Evolutionary conservation across 2,113 vertebrate genomes (phyloP).

Genomic region (Eclectus roratus): DNA sequence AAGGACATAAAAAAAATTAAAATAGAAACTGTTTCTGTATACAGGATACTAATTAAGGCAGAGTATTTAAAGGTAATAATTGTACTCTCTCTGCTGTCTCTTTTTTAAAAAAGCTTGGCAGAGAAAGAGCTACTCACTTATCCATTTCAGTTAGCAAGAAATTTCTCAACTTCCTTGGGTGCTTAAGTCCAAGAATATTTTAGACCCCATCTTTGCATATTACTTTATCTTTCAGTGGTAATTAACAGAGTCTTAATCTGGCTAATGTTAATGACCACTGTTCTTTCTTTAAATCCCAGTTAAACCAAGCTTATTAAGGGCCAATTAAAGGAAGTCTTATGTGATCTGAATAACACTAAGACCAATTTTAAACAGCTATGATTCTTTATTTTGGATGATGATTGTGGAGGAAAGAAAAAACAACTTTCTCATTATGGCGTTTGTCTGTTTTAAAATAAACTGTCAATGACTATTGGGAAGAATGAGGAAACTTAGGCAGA

Average conservation of each 20-base stretch:
- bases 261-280: conserved; percentile 84
- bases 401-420: background rate
- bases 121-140: conserved; percentile 27
- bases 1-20: background rate
- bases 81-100: background rate
- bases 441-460: conserved; percentile 37
- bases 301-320: conserved; percentile 85
- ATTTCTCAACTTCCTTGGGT: conserved; percentile 55
- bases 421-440: conserved; percentile 23
- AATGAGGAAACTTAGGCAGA: background rate
- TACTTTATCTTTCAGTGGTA: conserved; percentile 85
- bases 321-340: conserved; percentile 83
- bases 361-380: conserved; percentile 51
- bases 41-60: background rate
- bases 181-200: conserved; percentile 69
- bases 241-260: conserved; percentile 85
- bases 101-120: background rate
- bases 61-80: background rate
- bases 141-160: conserved; percentile 52
- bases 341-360: conserved; percentile 78
- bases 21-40: background rate
- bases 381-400: conserved; percentile 59
- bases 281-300: conserved; percentile 84
- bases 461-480: background rate
- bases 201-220: conserved; percentile 73